A percentile compares a stretch with the other conserved stretches of the same genome.
These are phyloP conservation scores for Lanius ludovicianus DNA, from an alignment of 2,113 vertebrate genomes.

Conservation along the genomic window DNA sequence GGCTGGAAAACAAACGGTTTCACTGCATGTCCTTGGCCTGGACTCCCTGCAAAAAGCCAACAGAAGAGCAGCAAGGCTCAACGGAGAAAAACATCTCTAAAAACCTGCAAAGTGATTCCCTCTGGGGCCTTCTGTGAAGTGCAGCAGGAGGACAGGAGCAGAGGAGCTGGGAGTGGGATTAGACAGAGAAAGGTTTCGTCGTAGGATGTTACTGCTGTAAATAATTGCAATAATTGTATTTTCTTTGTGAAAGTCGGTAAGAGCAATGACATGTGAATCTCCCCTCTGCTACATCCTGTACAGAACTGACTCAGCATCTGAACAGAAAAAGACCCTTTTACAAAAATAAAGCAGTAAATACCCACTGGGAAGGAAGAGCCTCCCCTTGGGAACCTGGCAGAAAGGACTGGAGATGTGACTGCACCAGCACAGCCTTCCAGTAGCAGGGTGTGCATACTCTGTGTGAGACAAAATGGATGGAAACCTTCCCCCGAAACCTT, in stretches of 20 bases:
- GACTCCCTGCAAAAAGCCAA: neutral
- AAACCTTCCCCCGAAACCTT: neutral
- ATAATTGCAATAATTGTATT: neutral
- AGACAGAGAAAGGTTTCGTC: neutral
- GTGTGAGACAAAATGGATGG: neutral
- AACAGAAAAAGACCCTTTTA: neutral
- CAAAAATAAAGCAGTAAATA: neutral
- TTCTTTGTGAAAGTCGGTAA: neutral
- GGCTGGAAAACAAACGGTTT: neutral
- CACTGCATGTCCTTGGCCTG: neutral
- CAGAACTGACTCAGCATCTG: neutral
- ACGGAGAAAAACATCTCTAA: neutral
- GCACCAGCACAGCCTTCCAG: neutral
- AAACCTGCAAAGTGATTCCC: neutral
- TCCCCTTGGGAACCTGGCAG: neutral
- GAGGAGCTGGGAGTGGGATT: neutral
- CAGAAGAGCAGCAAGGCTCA: neutral
- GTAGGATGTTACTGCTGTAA: neutral
- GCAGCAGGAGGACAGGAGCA: neutral
- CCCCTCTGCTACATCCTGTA: neutral
- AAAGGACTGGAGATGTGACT: neutral
- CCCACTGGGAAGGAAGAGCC: neutral
- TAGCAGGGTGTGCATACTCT: neutral
- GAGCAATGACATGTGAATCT: neutral
- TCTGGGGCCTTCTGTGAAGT: neutral